A percentile compares a stretch with the other conserved stretches of the same genome.
Evolutionary conservation across 2,888 invertebrate species (phyloP).

Genomic region (Linnaemya tessellans): DNA sequence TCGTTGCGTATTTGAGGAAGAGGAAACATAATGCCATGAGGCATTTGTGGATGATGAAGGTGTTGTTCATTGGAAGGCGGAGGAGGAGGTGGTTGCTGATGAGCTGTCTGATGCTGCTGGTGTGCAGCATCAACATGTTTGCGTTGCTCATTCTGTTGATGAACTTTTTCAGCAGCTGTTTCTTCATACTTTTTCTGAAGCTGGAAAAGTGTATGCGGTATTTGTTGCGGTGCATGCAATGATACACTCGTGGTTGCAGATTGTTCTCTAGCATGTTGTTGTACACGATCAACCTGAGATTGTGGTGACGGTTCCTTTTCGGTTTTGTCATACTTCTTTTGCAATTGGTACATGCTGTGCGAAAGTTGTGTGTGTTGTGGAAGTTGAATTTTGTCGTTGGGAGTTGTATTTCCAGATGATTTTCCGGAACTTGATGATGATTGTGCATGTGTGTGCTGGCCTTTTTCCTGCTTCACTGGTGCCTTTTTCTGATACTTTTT

Average conservation of each 20-base stretch:
- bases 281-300: constrained; percentile 79
- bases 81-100: constrained; percentile 80
- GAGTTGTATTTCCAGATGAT: constrained; percentile 73
- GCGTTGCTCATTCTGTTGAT: constrained; percentile 81
- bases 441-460: constrained; percentile 72
- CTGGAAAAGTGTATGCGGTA: constrained; percentile 80
- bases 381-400: constrained; percentile 75
- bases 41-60: constrained; percentile 81
- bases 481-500: constrained; percentile 82
- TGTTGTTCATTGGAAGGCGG: constrained; percentile 81
- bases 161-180: constrained; percentile 79
- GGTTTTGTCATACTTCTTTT: constrained; percentile 81
- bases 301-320: constrained; percentile 81
- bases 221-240: constrained; percentile 79
- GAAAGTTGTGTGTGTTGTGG: constrained; percentile 76
- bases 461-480: constrained; percentile 79
- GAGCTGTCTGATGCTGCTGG: constrained; percentile 78
- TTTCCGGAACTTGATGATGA: constrained; percentile 74
- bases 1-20: constrained; percentile 80
- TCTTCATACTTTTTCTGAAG: constrained; percentile 78
- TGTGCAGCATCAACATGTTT: constrained; percentile 80
- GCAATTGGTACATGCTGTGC: constrained; percentile 82
- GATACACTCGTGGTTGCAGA: constrained; percentile 62
- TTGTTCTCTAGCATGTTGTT: constrained; percentile 74
- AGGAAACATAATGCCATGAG: constrained; percentile 82